Base-by-base conservation (phyloP, 2,797 vertebrate genomes). In the Podarcis siculus region DNA sequence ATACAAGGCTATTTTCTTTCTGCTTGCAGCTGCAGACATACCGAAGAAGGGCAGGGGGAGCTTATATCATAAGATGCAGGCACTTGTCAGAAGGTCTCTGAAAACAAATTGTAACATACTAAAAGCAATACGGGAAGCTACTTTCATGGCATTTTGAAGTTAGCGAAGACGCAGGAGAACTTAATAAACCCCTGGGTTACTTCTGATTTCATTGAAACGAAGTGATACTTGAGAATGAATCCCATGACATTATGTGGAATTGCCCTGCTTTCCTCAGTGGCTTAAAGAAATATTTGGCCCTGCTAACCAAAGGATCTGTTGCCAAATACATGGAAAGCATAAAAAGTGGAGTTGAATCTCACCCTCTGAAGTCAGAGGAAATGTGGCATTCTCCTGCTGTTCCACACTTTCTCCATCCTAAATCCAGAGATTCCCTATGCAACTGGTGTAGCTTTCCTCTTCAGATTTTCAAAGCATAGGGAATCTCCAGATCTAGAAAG, bases 1-100 rank as follows among this genome's bases (percentile, higher is more conserved):
- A 81, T 85, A 35, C 79, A 83, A 80, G 80, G 78, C 37, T 87
- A 77, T 69, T 85, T 87, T 85, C 61, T 58, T 85, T 17, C 73
- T 61, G 35, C 58, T 32, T 81, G 77, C 42, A 87, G 35, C 58
- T 69, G 79, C 30, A 85, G 55, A 82, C 64, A 77, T 71, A 69
- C 42, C 25, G 25, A 73, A 76, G 5, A 7, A 30, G 12, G 37
- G 21, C 7, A 13, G 37, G 3, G 32, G 27, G 23, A 39, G 81
- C 7, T 32, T 55, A 58, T 73, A 37, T 72, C 8, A 55, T 79
- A 85, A 69, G 37, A 80, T 85, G 86, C 55, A 61, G 39, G 84
- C 25, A 49, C 69, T 89, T 80, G 76, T 81, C 78, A 84, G 69
- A 42, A 69, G 25, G 37, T 77, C 37, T 81, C 71, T 61, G 61